Evolutionary conservation across 2,797 vertebrate genomes (phyloP), one percentile per base, ranked within the genome.

Genomic region (Molothrus ater): DNA sequence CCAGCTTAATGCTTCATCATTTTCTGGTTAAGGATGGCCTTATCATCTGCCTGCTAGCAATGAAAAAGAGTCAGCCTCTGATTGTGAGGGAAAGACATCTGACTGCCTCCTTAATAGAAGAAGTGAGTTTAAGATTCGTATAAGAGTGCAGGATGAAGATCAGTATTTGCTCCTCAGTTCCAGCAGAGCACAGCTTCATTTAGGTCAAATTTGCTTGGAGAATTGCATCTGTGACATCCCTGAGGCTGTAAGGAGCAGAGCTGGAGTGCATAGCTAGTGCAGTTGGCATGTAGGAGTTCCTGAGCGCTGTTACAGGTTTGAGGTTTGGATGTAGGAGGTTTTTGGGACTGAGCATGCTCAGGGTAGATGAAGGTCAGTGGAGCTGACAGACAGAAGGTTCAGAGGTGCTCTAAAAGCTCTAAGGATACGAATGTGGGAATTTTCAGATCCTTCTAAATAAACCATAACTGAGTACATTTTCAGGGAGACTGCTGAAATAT

Each of bases 231-330:
- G 61, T 60, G 45, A 40, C 36, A 66, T 80, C 48, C 34, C 22
- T 0, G 9, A 69, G 61, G 36, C 54, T 38, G 32, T 28, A 16
- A 42, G 63, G 48, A 93, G 48, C 54, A 56, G 89, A 94, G 51
- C 85, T 90, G 74, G 65, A 91, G 66, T 5, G 42, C 31, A 56
- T 12, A 78, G 85, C 60, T 66, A 38, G 87, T 90, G 87, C 95
- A 95, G 92, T 74, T 96, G 92, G 95, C 93, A 76, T 70, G 91
- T 94, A 76, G 95, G 95, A 94, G 95, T 88, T 95, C 70, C 12
- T 68, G 92, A 80, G 93, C 0, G 1, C 90, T 73, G 73, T 18
- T 66, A 18, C 6, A 42, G 50, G 74, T 90, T 87, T 85, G 71
- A 70, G 88, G 72, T 86, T 86, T 38, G 73, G 38, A 59, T 0